Percentiles rank a stretch among this genome's conserved stretches.
phyloP scores from a whole-genome alignment of 2,888 invertebrate species.

The Branchipolynoe longqiensis region DNA sequence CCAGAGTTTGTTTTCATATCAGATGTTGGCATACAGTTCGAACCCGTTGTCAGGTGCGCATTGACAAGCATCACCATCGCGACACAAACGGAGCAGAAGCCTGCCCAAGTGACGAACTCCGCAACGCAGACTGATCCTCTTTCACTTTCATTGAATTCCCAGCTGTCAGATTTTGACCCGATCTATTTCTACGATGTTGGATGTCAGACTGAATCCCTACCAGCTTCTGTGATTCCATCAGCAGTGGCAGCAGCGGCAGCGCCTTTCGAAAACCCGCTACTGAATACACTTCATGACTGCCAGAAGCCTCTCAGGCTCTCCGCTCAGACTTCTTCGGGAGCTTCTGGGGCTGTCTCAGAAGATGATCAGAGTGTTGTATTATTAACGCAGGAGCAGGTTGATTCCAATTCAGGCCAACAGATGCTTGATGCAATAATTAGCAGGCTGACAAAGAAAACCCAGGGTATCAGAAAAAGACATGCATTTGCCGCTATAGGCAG shows the following conservation, averaged over 20 bases:
- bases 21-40: slow-evolving; percentile 1
- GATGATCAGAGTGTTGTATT: too few relatives aligned
- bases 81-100: background rate
- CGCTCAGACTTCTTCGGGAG: too few relatives aligned
- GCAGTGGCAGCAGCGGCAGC: too few relatives aligned
- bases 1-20: background rate
- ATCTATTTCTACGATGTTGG: slow-evolving; percentile 8
- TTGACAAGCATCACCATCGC: background rate
- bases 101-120: background rate
- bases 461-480: slow-evolving; percentile 25
- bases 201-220: slow-evolving; percentile 14
- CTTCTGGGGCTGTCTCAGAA: too few relatives aligned
- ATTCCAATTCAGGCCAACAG: too few relatives aligned
- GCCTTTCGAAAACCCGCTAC: too few relatives aligned
- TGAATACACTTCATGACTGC: too few relatives aligned
- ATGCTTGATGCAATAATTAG: slow-evolving; percentile 47
- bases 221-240: too few relatives aligned
- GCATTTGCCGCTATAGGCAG: too few relatives aligned
- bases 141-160: background rate
- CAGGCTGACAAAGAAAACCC: slow-evolving; percentile 45
- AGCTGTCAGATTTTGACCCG: slow-evolving; percentile 1
- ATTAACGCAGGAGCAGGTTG: too few relatives aligned
- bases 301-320: too few relatives aligned
- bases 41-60: slow-evolving; percentile 7
- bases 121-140: background rate